Base-by-base conservation (phyloP, 2,888 invertebrate genomes). In the Hypselothyrea guttata region DNA sequence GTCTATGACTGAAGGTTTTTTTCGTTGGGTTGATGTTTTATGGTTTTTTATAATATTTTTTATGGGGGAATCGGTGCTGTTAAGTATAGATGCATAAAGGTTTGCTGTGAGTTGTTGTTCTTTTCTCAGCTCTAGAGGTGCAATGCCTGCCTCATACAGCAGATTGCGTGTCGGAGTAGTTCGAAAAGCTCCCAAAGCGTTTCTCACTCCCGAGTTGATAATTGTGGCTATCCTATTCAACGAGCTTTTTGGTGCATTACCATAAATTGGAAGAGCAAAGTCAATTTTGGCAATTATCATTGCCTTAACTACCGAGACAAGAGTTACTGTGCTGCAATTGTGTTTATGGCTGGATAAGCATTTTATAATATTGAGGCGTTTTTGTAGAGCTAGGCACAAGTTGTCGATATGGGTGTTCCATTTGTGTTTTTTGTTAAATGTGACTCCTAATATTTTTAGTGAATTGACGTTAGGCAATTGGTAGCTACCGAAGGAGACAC, bases 361-460 rank as follows among this genome's bases (percentile, higher is more conserved):
- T n/a, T n/a, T n/a, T n/a, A 13, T 37, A 37, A 37, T 37, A 37
- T 37, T 37, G 12, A 37, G 37, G 37, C 13, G 37, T 12, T 37
- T 11, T 7, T 37, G 12, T 2, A 37, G 37, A 4, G 37, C 7
- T 13, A 8, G n/a, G 7, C 7, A 2, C 7, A 37, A 15, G 12
- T 37, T 13, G 3, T 37, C 37, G 8, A 37, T 37, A 12, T 37
- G 37, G 2, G 37, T 13, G 37, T 37, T 37, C 37, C 37, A 37
- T 11, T 13, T 11, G 11, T 37, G 37, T 37, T 37, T 37, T 11
- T 11, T 15, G 37, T 15, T 37, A 15, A 37, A 37, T 8, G 15
- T 13, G 8, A 37, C 33, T 9, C 33, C 33, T 33, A 33, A 33
- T 3, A 33, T 33, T 33, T 11, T 38, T 7, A 38, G 13, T 15